These are phyloP conservation scores for Campodea augens DNA, from an alignment of 1,140 invertebrate species.

Conservation along the genomic window DNA sequence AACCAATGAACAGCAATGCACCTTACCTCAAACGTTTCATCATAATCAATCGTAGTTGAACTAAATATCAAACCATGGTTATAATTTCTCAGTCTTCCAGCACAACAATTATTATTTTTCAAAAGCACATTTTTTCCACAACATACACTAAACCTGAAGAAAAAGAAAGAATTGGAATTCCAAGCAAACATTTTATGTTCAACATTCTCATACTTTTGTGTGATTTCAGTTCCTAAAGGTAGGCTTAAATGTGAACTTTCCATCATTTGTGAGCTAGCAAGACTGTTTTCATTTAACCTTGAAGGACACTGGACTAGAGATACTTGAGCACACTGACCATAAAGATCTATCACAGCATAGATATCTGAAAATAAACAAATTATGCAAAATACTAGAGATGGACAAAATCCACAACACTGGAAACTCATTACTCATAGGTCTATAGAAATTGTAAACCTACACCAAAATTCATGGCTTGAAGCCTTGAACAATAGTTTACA, in stretches of 20 bases:
- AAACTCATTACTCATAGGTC: too few species aligned
- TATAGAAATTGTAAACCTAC: too few species aligned
- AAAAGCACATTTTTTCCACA: slow-evolving; percentile 52
- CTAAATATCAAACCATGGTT: slow-evolving; percentile 31
- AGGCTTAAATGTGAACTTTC: slow-evolving; percentile 15
- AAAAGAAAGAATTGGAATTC: slow-evolving; percentile 10
- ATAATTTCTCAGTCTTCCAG: slow-evolving; percentile 39
- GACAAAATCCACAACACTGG: neutral
- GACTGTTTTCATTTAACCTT: slow-evolving; percentile 8
- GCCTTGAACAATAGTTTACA: too few species aligned
- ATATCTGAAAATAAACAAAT: slow-evolving; percentile 37
- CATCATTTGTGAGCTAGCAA: slow-evolving; percentile 13
- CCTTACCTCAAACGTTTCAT: slow-evolving; percentile 33
- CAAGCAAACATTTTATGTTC: slow-evolving; percentile 4
- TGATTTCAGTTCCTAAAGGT: slow-evolving; percentile 13
- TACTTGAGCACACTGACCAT: slow-evolving; percentile 85
- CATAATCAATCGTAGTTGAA: slow-evolving; percentile 26
- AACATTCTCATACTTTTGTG: slow-evolving; percentile 12
- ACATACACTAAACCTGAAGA: slow-evolving; percentile 39
- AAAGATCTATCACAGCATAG: slow-evolving; percentile 86
- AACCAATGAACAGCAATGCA: too few species aligned
- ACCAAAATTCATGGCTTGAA: too few species aligned
- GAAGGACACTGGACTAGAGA: slow-evolving; percentile 23
- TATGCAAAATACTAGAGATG: too few species aligned
- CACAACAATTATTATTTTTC: slow-evolving; percentile 42